phyloP scores from a whole-genome alignment of 2,888 invertebrate species.

The Cactoblastis cactorum region DNA sequence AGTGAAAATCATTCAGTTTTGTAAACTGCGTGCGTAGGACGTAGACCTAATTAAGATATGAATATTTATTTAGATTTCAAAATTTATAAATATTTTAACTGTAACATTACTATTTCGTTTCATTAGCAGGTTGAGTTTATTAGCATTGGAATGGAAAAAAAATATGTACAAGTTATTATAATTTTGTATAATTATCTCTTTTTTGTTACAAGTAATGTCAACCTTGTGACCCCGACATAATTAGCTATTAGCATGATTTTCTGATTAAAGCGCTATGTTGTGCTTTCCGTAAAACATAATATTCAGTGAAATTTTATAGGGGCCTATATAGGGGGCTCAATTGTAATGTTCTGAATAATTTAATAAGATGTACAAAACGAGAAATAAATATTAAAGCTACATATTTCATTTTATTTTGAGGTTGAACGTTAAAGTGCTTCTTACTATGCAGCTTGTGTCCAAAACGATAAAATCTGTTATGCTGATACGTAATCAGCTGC shows the following conservation, averaged over 20 bases:
- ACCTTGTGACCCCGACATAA: background rate
- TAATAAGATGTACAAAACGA: slow-evolving; percentile 10
- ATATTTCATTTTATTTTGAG: background rate
- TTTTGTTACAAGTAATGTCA: background rate
- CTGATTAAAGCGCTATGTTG: background rate
- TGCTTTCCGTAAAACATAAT: background rate
- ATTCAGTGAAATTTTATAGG: background rate
- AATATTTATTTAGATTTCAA: too few relatives aligned
- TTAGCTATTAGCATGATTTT: background rate
- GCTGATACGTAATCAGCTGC: too few relatives aligned
- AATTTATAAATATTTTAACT: too few relatives aligned
- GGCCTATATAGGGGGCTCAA: background rate
- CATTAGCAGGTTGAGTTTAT: background rate
- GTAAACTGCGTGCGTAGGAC: too few relatives aligned
- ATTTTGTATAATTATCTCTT: background rate
- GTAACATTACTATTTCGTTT: background rate
- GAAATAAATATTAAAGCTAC: background rate
- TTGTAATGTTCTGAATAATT: slow-evolving; percentile 5
- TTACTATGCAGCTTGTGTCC: too few relatives aligned
- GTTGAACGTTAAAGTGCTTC: too few relatives aligned
- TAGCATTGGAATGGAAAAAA: background rate
- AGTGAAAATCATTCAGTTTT: background rate
- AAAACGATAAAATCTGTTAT: too few relatives aligned
- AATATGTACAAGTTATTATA: too few relatives aligned
- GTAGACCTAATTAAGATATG: too few relatives aligned